Percentiles rank a stretch among this genome's conserved stretches.
These are phyloP conservation scores for Philereme vetulata DNA, from an alignment of 2,888 invertebrate species.

Conservation along the genomic window DNA sequence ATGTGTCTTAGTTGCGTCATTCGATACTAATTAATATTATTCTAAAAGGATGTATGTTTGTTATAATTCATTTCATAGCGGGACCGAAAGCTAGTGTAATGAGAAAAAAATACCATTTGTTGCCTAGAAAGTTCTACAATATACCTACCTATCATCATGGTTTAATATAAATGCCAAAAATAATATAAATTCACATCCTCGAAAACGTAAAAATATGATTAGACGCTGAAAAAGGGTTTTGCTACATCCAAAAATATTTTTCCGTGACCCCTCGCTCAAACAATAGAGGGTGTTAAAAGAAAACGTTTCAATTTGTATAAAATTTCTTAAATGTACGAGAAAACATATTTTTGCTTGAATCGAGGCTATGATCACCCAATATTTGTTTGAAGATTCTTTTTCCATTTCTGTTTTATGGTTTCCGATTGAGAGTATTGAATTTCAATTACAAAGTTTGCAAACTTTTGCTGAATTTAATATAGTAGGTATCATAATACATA, in stretches of 20 bases:
- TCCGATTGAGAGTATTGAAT: conserved; percentile 3
- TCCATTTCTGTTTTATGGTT: conserved; percentile 14
- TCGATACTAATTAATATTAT: too few relatives aligned
- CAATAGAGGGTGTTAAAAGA: conserved; percentile 53
- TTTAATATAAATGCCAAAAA: conserved; percentile 5
- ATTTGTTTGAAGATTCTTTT: conserved; percentile 16
- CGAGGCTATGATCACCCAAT: conserved; percentile 20
- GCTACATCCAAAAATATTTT: conserved; percentile 46
- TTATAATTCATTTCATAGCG: too few relatives aligned
- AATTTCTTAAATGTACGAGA: conserved; percentile 47
- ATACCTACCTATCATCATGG: neutral
- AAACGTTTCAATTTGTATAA: conserved; percentile 58
- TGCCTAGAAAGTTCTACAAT: too few relatives aligned
- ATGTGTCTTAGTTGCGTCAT: conserved; percentile 3
- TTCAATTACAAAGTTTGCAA: neutral
- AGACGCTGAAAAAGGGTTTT: conserved; percentile 43
- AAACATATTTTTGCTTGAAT: conserved; percentile 27
- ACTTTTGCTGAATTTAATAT: neutral
- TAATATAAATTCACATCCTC: neutral
- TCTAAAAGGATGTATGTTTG: too few relatives aligned
- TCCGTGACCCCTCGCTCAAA: conserved; percentile 47
- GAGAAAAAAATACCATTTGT: too few relatives aligned
- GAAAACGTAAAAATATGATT: conserved; percentile 21
- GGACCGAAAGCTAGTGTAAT: too few relatives aligned
- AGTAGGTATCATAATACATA: neutral